Evolutionary conservation across 2,113 vertebrate species (phyloP), one percentile per base, ranked within the genome.

Genomic region (Passer domesticus): DNA sequence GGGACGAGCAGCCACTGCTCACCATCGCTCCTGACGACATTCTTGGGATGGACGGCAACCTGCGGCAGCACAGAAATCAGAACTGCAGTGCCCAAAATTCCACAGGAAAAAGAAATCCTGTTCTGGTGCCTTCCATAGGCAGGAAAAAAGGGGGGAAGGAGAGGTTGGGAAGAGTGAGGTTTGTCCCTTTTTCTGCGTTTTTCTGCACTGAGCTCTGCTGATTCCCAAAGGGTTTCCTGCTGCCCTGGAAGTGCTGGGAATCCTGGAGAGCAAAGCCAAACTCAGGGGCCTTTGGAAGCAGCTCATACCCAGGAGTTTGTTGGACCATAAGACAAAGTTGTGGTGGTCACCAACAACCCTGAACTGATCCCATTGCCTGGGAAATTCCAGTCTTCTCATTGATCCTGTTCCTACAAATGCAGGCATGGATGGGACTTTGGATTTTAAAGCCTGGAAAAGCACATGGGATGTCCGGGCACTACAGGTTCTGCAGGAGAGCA

Each of bases 141-240:
- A 15, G 14, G 22, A 33, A 20, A 23, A 31, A 5, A 24, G 0
- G 1, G 6, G 7, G 5, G 4, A 31, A 74, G 23, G 41, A 16
- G n/a, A 49, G 2, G 27, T 66, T 23, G 35, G 52, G n/a, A 41
- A 37, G 8, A 10, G 35, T 21, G 19, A 1, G 10, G 1, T 37
- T 67, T 22, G 11, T 44, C 22, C 41, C 23, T 27, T 22, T 22
- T 17, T 1, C 30, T 1, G 3, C 0, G 0, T 33, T 74, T 35
- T 6, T 15, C 8, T 41, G 5, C 17, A 11, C 14, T 8, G 3
- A 52, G 35, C 31, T 19, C 39, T 55, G 7, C 5, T 12, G 16
- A 30, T 64, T 69, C 44, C 14, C 21, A 10, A 56, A 41, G 46
- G 11, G 3, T 15, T 76, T 76, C 44, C n/a, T 91, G 46, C n/a